Base-by-base conservation (phyloP, 2,797 vertebrate genomes). In the Anguilla obscura region DNA sequence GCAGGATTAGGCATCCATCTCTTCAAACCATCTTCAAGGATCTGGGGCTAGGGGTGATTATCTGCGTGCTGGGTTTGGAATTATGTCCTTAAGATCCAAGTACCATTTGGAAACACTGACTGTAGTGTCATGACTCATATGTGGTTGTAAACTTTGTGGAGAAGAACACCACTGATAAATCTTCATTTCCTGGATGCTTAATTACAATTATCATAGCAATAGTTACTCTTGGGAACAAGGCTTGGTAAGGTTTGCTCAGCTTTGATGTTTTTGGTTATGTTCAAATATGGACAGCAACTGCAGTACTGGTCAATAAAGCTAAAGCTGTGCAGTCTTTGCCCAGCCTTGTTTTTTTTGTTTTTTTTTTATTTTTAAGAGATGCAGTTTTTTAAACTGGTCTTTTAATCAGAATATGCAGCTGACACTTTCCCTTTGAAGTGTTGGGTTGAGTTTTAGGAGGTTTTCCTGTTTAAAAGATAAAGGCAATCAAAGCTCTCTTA, bases 131-230 rank as follows among this genome's bases (percentile, higher is more conserved):
- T 63, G 36, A 82, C 16, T 86, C 58, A 30, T 84, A 21, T 80
- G 30, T 80, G 54, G 40, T 52, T 76, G 54, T 56, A 86, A 87
- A 36, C 36, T n/a, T 50, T 86, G 27, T 45, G 45, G 74, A 88
- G 71, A 83, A 10, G 33, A 66, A 80, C 71, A 58, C 79, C 83
- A 74, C 69, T 86, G 87, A 80, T 66, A 85, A 85, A 85, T 91
- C 83, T 84, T 76, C 74, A 60, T 27, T 33, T 86, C 36, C 54
- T 36, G 74, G 85, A 82, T 89, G 90, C 90, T 94, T 91, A 87
- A 90, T 94, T 90, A 94, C 90, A 90, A 93, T 92, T 91, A 93
- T 93, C 83, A 91, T 95, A 96, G 95, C 95, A 96, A 96, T 95
- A 95, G 92, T 92, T 82, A 9, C 45, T 30, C 79, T 82, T 50